Evolutionary conservation across 2,113 vertebrate species (phyloP), one percentile per base, ranked within the genome.

Genomic region (Pyrgilauda ruficollis): DNA sequence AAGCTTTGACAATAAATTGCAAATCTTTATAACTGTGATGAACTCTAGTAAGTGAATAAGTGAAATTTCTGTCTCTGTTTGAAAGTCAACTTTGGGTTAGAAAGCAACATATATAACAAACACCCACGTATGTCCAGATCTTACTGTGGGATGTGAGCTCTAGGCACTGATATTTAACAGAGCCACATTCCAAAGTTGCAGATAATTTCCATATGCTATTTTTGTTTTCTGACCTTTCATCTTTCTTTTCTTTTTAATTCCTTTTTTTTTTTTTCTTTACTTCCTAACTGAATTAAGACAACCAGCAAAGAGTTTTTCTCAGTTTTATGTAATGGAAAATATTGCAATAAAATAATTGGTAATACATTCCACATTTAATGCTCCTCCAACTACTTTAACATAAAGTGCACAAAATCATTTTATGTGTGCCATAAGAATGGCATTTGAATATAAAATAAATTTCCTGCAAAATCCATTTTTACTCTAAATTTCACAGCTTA

Each of bases 141-240:
- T 81, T 84, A 81, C 68, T 37, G 64, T 67, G 66, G 61, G 72
- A 74, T 78, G 39, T 63, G 84, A 91, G 61, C 22, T 89, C 44
- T 75, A 89, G 61, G 59, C 64, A 70, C 52, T 89, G 84, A 82
- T 94, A 94, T 91, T 97, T 97, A 90, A 70, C 43, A 84, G 63
- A 84, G 18, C 5, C 10, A 52, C 80, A 78, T 87, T 90, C 76
- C 33, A 91, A 75, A 79, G 28, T 30, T 84, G 62, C 61, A 84
- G 30, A 86, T 46, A 27, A 81, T 72, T 92, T 89, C 33, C 83
- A 90, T 78, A 67, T 16, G 46, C 64, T 95, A 63, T 86, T 94
- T 93, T 83, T 90, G 55, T 70, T 67, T 78, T 24, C 7, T 87
- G 64, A 77, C 24, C 33, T 90, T 88, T 41, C 37, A 41, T 47